Evolutionary conservation across 1,140 invertebrate species (phyloP).

Genomic region (Macrobrachium rosenbergii): DNA sequence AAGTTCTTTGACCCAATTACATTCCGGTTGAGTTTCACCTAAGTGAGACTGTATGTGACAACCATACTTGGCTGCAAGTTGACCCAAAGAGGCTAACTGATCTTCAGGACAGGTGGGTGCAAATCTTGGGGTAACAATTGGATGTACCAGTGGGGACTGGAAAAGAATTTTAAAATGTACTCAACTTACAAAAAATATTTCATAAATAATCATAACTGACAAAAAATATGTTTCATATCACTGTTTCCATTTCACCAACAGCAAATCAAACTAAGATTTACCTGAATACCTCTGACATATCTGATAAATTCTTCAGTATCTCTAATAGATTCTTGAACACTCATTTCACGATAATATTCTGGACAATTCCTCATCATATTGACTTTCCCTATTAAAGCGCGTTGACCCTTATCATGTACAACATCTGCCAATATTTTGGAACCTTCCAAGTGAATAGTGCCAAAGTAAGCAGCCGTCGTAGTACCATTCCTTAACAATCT

Average conservation of each 20-base stretch:
- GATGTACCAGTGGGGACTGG: conserved; percentile 81
- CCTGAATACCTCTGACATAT: conserved; percentile 63
- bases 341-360: conserved; percentile 75
- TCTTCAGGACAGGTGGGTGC: conserved; percentile 82
- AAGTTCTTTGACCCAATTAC: conserved; percentile 76
- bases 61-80: conserved; percentile 79
- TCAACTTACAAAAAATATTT: not conserved
- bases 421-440: conserved; percentile 80
- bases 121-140: conserved; percentile 90
- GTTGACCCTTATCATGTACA: conserved; percentile 78
- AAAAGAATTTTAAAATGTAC: conserved; percentile 66
- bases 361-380: conserved; percentile 82
- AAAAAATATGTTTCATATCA: not conserved
- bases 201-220: not conserved
- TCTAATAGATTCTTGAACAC: conserved; percentile 74
- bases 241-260: not conserved
- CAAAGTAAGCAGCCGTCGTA: conserved; percentile 91
- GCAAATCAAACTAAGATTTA: conserved; percentile 20
- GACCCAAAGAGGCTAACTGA: conserved; percentile 78
- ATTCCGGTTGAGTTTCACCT: conserved; percentile 83
- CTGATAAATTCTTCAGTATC: conserved; percentile 73
- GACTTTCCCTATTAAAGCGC: conserved; percentile 90
- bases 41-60: conserved; percentile 87
- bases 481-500: conserved; percentile 80
- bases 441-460: conserved; percentile 82